Conservation (phyloP, 2,797 vertebrate genomes). For the Sus cebifrons region DNA sequence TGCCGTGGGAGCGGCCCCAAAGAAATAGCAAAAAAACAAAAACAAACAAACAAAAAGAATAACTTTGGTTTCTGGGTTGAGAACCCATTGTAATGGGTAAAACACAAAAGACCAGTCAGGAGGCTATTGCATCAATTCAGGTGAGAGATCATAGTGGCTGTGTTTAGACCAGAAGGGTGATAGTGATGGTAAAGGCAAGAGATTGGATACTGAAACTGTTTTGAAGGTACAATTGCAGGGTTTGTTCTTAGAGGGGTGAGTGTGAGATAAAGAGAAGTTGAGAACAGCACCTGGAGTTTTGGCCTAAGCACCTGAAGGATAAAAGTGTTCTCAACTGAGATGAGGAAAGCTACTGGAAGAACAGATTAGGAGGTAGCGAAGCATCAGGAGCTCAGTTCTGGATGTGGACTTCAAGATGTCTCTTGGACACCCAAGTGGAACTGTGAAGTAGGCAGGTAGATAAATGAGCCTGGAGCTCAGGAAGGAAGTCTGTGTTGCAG, state of each 20-base stretch:
- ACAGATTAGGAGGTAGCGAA: background rate
- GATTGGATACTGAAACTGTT: background rate
- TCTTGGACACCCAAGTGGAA: background rate
- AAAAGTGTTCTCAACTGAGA: background rate
- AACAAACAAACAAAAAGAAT: background rate
- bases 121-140: background rate
- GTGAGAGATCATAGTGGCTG: background rate
- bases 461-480: background rate
- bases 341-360: background rate
- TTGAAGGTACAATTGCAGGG: background rate
- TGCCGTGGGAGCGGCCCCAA: too few species aligned
- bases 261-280: background rate
- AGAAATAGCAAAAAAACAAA: too few species aligned
- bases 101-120: background rate
- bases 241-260: background rate
- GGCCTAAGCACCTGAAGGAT: background rate
- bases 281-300: background rate
- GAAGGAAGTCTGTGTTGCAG: background rate
- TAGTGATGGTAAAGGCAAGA: background rate
- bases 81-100: background rate
- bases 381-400: background rate
- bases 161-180: background rate
- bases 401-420: background rate
- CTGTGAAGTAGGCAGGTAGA: background rate
- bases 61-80: background rate